Base-by-base conservation (phyloP, 2,113 vertebrate genomes). In the Terrapene triunguis region DNA sequence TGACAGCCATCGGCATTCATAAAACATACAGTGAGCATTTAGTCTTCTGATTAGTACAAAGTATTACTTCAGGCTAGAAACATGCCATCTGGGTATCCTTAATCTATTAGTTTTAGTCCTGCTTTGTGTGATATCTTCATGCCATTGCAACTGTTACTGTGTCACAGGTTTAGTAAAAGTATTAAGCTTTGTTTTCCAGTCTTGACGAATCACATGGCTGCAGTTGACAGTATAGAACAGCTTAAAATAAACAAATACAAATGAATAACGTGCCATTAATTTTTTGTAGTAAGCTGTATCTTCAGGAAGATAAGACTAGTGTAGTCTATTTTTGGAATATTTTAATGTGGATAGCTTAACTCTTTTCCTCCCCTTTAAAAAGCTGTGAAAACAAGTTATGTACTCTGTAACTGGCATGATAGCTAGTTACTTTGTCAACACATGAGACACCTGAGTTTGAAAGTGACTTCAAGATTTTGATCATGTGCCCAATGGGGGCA, bases 11-110 rank as follows among this genome's bases (percentile, higher is more conserved):
- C 86, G 59, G 19, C 74, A n/a, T 82, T 86, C 74, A 93, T 94
- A 93, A 51, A 84, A 89, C 62, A 85, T 88, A 51, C 91, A 80
- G 14, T 2, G 11, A 88, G 44, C 48, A 82, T 95, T 94, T 96
- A 85, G 83, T 80, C 89, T 81, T 95, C 69, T 95, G 92, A 87
- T 84, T 96, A 92, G 80, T 48, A 88, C 84, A 80, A 82, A 90
- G 80, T 21, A 25, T 97, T 93, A 81, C 51, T 94, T 95, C 42
- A 92, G 92, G 82, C 91, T 96, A 82, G 84, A 97, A 90, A 84
- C 38, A 81, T 62, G 80, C 79, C 44, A 55, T 92, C 65, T 89
- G 89, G 59, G 24, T 89, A 87, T 93, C 47, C 82, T 94, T 92
- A 50, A 94, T 89, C 85, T 96, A 87, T 51, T 88, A 86, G 59